Base-by-base conservation (phyloP, 2,888 invertebrate genomes). In the Drosophila quinaria region DNA sequence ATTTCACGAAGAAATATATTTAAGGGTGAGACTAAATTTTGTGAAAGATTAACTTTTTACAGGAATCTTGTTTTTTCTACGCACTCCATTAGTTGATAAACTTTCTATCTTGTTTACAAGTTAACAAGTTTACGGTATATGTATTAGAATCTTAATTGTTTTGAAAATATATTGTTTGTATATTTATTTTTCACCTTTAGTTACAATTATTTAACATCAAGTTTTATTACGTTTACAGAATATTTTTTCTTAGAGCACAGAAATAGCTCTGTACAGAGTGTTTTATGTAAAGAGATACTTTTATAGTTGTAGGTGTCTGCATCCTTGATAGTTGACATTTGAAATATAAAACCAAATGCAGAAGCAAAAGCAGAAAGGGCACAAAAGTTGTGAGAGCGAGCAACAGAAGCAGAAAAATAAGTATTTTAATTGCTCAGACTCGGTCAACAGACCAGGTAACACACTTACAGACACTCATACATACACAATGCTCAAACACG, bases 271-370 rank as follows among this genome's bases (percentile, higher is more conserved):
- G 46, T 41, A 17, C 25, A 8, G 22, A 54, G 46, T 25, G 29
- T 37, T 29, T 37, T 35, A 25, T 8, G 22, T 33, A 11, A 50
- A 42, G 39, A 29, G 15, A 37, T 37, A 17, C 19, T 17, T 19
- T 11, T 42, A 15, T 22, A 19, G 29, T n/a, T 37, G 19, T 10
- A 19, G 51, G 29, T 66, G n/a, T 19, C 47, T 39, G 46, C 22
- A 52, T n/a, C 74, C 80, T 86, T 84, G 81, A 69, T 76, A 78
- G 66, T 80, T 87, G 87, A 81, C 83, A 85, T 89, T 90, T 83
- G 52, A 50, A 69, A 59, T 56, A 35, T 10, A 39, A 65, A 42
- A 19, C 11, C 10, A 33, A 10, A 54, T 17, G 11, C 2, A 41
- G 25, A 31, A 13, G 25, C 33, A 35, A 19, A 55, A 51, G 25